Base-by-base conservation (phyloP, 2,888 invertebrate species). In the Caenorhabditis doughertyi region DNA sequence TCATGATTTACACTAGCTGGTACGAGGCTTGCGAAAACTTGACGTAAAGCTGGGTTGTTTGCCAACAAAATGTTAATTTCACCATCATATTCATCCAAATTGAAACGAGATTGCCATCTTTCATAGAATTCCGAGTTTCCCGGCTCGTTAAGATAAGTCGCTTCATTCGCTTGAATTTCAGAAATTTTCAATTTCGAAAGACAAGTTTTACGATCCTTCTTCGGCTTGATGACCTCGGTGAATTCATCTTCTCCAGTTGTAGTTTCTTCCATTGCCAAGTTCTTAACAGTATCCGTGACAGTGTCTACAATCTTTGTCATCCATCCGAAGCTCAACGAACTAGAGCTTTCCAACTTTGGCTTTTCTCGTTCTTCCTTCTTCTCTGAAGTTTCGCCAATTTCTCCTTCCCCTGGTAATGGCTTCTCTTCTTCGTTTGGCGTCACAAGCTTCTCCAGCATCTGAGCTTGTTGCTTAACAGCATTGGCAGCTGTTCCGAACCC, bases 21-120 rank as follows among this genome's bases (percentile, higher is more conserved):
- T 35, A 93, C 95, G 81, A 96, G 93, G 89, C 94, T 94, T 62
- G 94, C 93, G 87, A 95, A 95, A 89, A 95, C 94, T 11, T 93
- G 92, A 81, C 94, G 93, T 27, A 95, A 93, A 76, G 94, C 92
- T 0, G 94, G 93, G 87, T 94, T 94, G 79, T 93, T 93, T 25
- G 94, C 93, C 81, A 95, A 93, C 84, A 95, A 93, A 87, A 94
- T 94, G 27, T 94, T 93, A 86, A 95, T 93, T 79, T 91, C 91
- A 9, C 85, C 90, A 53, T 91, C 89, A 70, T 90, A 88, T 58
- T 91, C 89, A 18, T 84, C 81, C 44, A 79, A 79, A 60, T 77
- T 77, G 73, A 82, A 82, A 0, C 77, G 65, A 1, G 70, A 53
- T 11, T 60, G 25, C 82, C 82, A 82, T 73, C 82, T 42, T 4